phyloP scores from a whole-genome alignment of 2,797 vertebrate species.

The Kryptolebias ocellatus region DNA sequence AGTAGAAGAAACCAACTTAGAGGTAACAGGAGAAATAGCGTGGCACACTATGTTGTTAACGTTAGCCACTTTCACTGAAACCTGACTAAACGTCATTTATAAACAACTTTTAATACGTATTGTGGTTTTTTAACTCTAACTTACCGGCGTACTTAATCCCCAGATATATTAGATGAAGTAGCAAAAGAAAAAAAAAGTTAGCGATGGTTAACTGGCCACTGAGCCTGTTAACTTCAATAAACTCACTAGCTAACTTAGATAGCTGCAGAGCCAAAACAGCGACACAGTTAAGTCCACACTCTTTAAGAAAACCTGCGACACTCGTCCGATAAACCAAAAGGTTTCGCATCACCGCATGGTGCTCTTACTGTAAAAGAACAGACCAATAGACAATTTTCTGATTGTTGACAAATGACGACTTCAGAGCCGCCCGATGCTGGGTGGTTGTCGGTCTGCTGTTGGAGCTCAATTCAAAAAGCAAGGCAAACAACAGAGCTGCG shows the following conservation, averaged over 20 bases:
- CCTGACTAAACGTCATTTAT: no score
- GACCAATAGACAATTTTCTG: not conserved
- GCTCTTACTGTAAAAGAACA: not conserved
- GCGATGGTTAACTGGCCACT: constrained; percentile 25
- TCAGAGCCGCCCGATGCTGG: not conserved
- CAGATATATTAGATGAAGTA: not conserved
- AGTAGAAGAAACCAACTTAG: not conserved
- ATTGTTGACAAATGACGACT: constrained; percentile 52
- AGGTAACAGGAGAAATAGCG: not conserved
- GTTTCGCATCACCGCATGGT: constrained; percentile 32
- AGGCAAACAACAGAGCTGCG: constrained; percentile 48
- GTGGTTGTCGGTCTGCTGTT: constrained; percentile 27
- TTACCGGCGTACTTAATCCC: constrained; percentile 38
- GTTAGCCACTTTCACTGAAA: no score
- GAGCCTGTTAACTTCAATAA: constrained; percentile 32
- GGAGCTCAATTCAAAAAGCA: constrained; percentile 80
- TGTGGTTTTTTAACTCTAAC: constrained; percentile 13
- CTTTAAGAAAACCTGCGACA: constrained; percentile 7
- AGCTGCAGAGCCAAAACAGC: constrained; percentile 44
- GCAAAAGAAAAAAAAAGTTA: no score
- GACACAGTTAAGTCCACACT: constrained; percentile 3
- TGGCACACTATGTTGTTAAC: not conserved
- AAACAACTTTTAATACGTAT: not conserved
- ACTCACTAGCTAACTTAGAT: constrained; percentile 42
- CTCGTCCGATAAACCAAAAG: not conserved